These are phyloP conservation scores for Asobara japonica DNA, from an alignment of 1,140 invertebrate species.

Conservation along the genomic window DNA sequence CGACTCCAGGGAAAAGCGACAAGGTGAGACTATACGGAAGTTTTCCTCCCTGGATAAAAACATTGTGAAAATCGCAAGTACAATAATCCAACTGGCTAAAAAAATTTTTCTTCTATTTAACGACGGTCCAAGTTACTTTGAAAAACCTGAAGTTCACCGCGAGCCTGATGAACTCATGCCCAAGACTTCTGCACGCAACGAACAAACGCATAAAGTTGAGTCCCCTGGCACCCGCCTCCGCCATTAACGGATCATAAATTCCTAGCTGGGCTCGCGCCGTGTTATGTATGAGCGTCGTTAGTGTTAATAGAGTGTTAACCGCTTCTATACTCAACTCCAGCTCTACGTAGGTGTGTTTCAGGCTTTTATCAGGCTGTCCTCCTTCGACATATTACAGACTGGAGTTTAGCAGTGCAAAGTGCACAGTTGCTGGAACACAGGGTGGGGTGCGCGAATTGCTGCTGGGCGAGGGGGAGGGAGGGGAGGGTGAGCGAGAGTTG, in stretches of 20 bases:
- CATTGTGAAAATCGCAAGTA: background rate
- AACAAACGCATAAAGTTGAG: slow-evolving; percentile 54
- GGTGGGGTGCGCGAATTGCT: background rate
- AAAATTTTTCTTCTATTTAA: slow-evolving; percentile 15
- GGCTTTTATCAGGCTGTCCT: slow-evolving; percentile 6
- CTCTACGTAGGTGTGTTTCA: slow-evolving; percentile 35
- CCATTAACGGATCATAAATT: slow-evolving; percentile 23
- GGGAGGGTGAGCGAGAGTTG: slow-evolving; percentile 24
- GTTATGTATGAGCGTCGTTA: slow-evolving; percentile 66
- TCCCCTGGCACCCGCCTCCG: slow-evolving; percentile 19
- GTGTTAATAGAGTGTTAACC: slow-evolving; percentile 67
- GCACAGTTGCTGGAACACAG: background rate
- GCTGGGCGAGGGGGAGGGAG: slow-evolving; percentile 35
- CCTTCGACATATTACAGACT: background rate
- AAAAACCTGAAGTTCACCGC: slow-evolving; percentile 7
- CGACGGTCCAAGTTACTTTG: too few species aligned
- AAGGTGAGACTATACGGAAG: slow-evolving; percentile 22
- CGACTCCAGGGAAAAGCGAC: slow-evolving; percentile 44
- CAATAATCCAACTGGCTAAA: background rate
- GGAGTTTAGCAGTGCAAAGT: background rate
- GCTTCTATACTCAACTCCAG: slow-evolving; percentile 58
- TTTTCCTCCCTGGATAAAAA: slow-evolving; percentile 16
- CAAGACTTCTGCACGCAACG: slow-evolving; percentile 40
- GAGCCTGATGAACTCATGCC: slow-evolving; percentile 24
- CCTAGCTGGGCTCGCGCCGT: slow-evolving; percentile 46